Evolutionary conservation across 2,113 vertebrate genomes (phyloP).

Genomic region (Zapornia atra): DNA sequence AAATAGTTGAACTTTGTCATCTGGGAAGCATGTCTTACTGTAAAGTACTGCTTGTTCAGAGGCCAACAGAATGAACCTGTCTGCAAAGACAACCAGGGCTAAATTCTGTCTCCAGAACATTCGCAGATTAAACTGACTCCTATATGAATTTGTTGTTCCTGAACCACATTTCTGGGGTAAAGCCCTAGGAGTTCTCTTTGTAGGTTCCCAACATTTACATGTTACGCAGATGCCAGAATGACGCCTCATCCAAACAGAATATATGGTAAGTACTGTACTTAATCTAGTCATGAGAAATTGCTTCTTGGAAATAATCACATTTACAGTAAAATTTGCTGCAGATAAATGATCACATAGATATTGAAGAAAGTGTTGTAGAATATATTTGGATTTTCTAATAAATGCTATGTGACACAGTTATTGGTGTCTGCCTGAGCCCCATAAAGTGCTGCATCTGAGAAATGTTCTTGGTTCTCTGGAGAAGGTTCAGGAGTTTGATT

Average conservation of each 20-base stretch:
- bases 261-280: slow-evolving; percentile 52
- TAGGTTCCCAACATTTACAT: background rate
- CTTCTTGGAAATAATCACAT: slow-evolving; percentile 72
- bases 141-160: background rate
- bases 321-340: slow-evolving; percentile 73
- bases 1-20: background rate
- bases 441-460: background rate
- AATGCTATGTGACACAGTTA: slow-evolving; percentile 33
- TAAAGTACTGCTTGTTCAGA: background rate
- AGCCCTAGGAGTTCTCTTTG: background rate
- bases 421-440: slow-evolving; percentile 56
- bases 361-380: slow-evolving; percentile 53
- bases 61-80: background rate
- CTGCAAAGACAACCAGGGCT: background rate
- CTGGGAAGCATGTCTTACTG: background rate
- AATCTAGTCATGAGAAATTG: slow-evolving; percentile 68
- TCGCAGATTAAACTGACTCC: background rate
- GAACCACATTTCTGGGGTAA: background rate
- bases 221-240: background rate
- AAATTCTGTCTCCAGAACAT: background rate
- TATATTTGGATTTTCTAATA: slow-evolving; percentile 69
- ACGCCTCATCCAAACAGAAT: slow-evolving; percentile 34
- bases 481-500: background rate
- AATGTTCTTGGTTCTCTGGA: background rate
- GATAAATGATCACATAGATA: slow-evolving; percentile 62